Conservation (phyloP, 2,113 vertebrate genomes). For the Phasianus colchicus region DNA sequence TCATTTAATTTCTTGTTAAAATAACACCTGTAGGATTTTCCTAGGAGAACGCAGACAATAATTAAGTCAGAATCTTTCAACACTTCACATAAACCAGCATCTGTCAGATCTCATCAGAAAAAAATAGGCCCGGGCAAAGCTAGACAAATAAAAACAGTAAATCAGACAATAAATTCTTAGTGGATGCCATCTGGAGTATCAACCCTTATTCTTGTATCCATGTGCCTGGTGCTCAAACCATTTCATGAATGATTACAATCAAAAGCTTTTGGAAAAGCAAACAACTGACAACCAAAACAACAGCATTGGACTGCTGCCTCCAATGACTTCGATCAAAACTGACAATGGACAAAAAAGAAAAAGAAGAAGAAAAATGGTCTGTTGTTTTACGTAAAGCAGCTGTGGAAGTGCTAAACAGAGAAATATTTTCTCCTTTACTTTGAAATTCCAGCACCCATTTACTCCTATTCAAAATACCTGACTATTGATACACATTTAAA, state of each 20-base stretch:
- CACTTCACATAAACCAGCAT: background rate
- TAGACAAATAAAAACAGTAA: background rate
- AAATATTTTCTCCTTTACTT: background rate
- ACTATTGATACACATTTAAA: background rate
- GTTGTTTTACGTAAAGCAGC: background rate
- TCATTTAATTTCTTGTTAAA: background rate
- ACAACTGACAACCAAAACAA: background rate
- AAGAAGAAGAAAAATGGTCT: rapidly evolving
- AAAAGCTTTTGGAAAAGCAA: background rate
- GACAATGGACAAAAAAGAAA: background rate
- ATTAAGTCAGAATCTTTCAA: slow-evolving; percentile 29
- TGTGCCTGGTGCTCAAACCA: background rate
- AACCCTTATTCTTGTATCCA: background rate
- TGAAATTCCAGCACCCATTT: background rate
- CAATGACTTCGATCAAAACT: background rate
- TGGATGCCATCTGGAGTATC: background rate
- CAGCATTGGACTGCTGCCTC: background rate
- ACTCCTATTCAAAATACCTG: background rate
- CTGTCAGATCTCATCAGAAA: background rate
- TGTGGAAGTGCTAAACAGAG: background rate
- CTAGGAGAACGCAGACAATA: background rate
- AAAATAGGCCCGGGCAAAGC: background rate
- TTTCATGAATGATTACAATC: background rate
- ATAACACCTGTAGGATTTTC: background rate
- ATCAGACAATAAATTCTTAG: background rate